Percentiles rank a stretch among this genome's conserved stretches.
Conservation (phyloP, 2,797 vertebrate species). For the Poeciliopsis gracilis region DNA sequence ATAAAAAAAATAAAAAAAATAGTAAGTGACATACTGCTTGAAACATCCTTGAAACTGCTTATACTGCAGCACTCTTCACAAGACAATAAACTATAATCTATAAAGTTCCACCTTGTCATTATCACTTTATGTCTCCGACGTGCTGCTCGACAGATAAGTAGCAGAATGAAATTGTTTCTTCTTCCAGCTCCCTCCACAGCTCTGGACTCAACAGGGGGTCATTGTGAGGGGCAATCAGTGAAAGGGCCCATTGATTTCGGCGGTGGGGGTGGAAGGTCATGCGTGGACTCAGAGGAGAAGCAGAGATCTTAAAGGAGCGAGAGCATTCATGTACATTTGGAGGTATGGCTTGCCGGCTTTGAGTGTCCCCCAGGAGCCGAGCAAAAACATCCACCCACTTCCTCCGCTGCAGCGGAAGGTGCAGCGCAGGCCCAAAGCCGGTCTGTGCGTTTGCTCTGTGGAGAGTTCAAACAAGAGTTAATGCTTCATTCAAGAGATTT, state of each 20-base stretch:
- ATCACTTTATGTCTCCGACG: background rate
- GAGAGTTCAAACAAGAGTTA: constrained; percentile 50
- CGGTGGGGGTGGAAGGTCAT: constrained; percentile 58
- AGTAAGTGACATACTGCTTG: background rate
- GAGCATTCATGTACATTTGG: constrained; percentile 47
- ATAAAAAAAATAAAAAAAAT: too few relatives aligned
- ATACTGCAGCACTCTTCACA: background rate
- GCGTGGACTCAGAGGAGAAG: constrained; percentile 52
- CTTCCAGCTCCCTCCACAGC: constrained; percentile 64
- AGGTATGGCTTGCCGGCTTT: constrained; percentile 40
- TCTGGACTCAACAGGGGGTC: constrained; percentile 63
- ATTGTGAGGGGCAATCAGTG: constrained; percentile 74
- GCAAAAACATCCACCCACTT: constrained; percentile 70
- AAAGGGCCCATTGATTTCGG: constrained; percentile 77
- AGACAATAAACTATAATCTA: background rate
- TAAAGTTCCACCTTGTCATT: too few relatives aligned
- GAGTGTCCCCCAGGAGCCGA: constrained; percentile 44
- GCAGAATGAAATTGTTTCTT: constrained; percentile 59
- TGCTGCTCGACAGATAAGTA: constrained; percentile 55
- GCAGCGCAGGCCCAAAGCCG: constrained; percentile 27
- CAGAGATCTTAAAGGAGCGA: constrained; percentile 30
- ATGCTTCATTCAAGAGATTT: constrained; percentile 42
- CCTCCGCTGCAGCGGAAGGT: constrained; percentile 53
- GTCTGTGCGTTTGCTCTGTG: constrained; percentile 31
- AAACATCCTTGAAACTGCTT: background rate